Conservation (phyloP, 2,797 vertebrate genomes). For the Gorsachius magnificus region DNA sequence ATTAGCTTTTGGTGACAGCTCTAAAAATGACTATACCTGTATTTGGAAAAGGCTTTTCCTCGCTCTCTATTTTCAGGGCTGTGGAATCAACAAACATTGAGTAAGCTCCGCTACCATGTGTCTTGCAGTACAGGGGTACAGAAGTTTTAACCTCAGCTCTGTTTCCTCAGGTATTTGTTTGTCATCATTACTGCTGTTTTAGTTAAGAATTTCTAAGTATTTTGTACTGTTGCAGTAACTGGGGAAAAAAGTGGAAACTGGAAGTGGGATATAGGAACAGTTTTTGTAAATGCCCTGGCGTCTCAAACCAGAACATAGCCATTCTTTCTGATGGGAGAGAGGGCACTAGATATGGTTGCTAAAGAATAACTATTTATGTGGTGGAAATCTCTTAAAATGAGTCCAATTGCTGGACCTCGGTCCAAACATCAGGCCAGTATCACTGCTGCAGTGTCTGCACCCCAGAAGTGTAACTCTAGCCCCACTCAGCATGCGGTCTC, state of each 20-base stretch:
- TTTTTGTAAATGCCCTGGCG: background rate
- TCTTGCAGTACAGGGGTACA: background rate
- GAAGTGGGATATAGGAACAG: background rate
- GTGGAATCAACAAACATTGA: background rate
- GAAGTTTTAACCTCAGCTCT: background rate
- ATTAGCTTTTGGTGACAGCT: background rate
- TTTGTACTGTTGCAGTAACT: background rate
- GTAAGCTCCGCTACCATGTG: background rate
- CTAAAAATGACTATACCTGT: background rate
- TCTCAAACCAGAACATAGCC: background rate
- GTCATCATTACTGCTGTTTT: background rate
- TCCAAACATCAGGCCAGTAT: background rate
- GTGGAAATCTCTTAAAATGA: background rate
- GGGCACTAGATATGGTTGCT: background rate
- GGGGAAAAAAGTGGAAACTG: background rate
- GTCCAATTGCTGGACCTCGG: background rate
- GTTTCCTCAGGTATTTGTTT: background rate
- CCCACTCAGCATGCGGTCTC: rapidly evolving
- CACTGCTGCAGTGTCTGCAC: background rate
- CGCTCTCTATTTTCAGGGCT: background rate
- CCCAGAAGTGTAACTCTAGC: background rate
- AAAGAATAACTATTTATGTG: rapidly evolving
- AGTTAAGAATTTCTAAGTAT: background rate
- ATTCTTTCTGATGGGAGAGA: background rate
- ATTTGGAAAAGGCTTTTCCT: background rate